These are phyloP conservation scores for Prietella phreatophila DNA, from an alignment of 2,113 vertebrate species.

Conservation along the genomic window DNA sequence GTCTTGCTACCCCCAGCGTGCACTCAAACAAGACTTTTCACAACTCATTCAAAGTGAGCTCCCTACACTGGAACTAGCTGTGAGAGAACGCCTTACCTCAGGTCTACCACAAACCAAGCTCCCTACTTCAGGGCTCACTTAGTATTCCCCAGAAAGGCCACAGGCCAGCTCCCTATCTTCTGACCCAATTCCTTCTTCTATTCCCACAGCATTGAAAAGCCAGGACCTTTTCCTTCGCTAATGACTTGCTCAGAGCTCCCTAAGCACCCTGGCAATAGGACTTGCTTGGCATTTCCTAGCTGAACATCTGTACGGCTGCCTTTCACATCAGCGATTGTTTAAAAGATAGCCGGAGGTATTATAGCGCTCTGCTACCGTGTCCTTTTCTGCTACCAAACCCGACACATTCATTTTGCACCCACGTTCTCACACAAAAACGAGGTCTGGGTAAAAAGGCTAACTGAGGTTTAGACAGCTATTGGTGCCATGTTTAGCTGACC, in stretches of 20 bases:
- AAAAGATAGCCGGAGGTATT: conserved; percentile 10
- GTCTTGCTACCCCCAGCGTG: not conserved
- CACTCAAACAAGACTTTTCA: no score
- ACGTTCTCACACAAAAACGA: conserved; percentile 20
- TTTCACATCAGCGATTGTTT: conserved; percentile 9
- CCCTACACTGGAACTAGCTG: not conserved
- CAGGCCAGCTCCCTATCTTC: not conserved
- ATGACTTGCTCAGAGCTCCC: not conserved
- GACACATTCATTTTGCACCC: conserved; percentile 9
- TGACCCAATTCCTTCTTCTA: not conserved
- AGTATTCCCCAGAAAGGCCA: not conserved
- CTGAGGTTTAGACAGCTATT: conserved; percentile 21
- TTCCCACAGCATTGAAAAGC: not conserved
- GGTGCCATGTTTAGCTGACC: conserved; percentile 39
- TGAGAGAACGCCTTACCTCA: not conserved
- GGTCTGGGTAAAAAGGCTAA: conserved; percentile 10
- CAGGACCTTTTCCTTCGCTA: not conserved
- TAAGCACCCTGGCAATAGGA: not conserved
- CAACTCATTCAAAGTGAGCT: not conserved
- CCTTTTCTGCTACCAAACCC: conserved; percentile 6
- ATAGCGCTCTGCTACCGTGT: not conserved
- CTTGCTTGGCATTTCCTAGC: not conserved
- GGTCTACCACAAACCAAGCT: not conserved
- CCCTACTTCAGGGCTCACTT: not conserved
- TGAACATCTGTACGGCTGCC: conserved; percentile 1